These are phyloP conservation scores for Punctoribates punctum DNA, from an alignment of 2,888 invertebrate species.

Conservation along the genomic window DNA sequence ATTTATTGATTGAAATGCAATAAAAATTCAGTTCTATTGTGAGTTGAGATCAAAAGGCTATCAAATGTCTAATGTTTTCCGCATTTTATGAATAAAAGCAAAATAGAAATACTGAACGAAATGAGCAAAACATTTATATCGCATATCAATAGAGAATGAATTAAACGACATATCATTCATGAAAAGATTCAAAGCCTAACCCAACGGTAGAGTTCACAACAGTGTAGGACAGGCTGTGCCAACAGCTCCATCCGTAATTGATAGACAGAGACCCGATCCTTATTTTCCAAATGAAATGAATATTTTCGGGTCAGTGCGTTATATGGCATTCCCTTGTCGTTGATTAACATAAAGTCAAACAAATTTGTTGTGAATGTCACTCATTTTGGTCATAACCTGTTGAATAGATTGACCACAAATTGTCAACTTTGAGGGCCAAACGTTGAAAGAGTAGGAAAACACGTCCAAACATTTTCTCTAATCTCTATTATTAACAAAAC, in stretches of 20 bases:
- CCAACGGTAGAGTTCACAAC: not conserved
- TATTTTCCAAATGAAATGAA: not conserved
- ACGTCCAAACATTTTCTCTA: too few relatives aligned
- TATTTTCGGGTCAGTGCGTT: conserved; percentile 28
- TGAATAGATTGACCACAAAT: not conserved
- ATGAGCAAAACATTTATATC: not conserved
- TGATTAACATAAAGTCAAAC: not conserved
- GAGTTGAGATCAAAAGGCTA: not conserved
- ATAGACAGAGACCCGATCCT: conserved; percentile 9
- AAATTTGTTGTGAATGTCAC: not conserved
- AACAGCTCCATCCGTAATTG: conserved; percentile 9
- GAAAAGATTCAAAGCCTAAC: not conserved
- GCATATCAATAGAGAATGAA: not conserved
- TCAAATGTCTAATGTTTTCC: conserved; percentile 16
- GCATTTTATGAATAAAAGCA: not conserved
- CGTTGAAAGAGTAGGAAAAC: too few relatives aligned
- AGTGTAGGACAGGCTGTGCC: not conserved
- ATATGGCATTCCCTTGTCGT: not conserved
- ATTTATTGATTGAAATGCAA: conserved; percentile 13
- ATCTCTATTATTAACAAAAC: too few relatives aligned
- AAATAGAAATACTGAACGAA: not conserved
- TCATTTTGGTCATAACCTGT: not conserved
- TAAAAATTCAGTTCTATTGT: not conserved
- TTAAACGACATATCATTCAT: not conserved
- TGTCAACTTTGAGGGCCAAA: not conserved